Base-by-base conservation (phyloP, 2,113 vertebrate species). In the Myxocyprinus asiaticus region DNA sequence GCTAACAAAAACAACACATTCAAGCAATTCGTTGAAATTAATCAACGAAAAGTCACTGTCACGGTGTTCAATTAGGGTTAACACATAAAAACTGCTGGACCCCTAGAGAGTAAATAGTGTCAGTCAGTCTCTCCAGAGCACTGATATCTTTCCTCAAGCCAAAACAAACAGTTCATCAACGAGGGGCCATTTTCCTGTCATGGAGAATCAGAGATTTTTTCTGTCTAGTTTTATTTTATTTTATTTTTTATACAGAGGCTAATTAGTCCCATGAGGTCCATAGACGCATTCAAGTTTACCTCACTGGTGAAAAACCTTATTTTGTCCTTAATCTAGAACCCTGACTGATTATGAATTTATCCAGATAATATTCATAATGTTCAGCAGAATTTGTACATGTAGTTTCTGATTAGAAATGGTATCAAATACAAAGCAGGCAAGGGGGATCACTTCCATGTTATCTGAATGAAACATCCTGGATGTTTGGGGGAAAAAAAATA, bases 401-500 rank as follows among this genome's bases (percentile, higher is more conserved):
- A 11, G 6, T 53, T 15, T 63, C 56, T 61, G 43, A 43, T 48
- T 15, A 86, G 85, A 89, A 89, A 87, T 70, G 78, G 82, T 33
- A 33, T 33, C 22, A 33, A 88, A 89, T 71, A 71, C 80, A 75
- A 85, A 86, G 84, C 82, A 81, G 78, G 81, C 17, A 9, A 71
- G 33, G 56, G 77, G 65, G 78, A 81, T 82, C 72, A 56, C 84
- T 83, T 88, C 62, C 78, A 55, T 91, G 84, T 91, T 93, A 92
- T 93, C 88, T 92, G 89, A 93, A 93, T 93, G 88, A 92, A 91
- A 89, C 88, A 90, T 91, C 90, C 90, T 90, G 89, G 85, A 86
- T 81, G 83, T 33, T 33, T 33, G n/a, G n/a, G n/a, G n/a, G n/a
- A n/a, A n/a, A n/a, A 33, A 33, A 33, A 33, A 58, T 83, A 89